These are phyloP conservation scores for Iselma pallidipennis DNA, from an alignment of 2,888 invertebrate species.

Conservation along the genomic window DNA sequence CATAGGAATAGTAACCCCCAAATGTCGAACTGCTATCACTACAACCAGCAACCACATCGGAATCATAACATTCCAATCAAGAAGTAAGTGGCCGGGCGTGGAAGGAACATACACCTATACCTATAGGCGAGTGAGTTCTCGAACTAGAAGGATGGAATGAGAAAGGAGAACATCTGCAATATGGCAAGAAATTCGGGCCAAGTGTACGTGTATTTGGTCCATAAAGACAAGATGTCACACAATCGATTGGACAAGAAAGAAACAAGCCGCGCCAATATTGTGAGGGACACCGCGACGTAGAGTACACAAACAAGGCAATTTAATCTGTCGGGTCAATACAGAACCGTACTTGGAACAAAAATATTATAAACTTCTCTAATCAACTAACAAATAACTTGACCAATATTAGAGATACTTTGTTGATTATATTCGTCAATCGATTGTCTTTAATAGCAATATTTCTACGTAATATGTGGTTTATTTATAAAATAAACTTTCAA, in stretches of 20 bases:
- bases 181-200: conserved; percentile 47
- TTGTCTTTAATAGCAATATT: background rate
- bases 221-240: conserved; percentile 56
- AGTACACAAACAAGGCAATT: conserved; percentile 54
- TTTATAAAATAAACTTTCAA: background rate
- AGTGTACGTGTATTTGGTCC: conserved; percentile 47
- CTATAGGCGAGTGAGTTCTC: background rate
- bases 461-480: background rate
- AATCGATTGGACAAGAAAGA: conserved; percentile 53
- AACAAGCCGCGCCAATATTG: conserved; percentile 50
- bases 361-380: background rate
- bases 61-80: conserved; percentile 40
- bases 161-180: conserved; percentile 39
- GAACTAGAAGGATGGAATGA: conserved; percentile 23
- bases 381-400: background rate
- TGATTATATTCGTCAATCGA: background rate
- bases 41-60: background rate
- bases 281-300: conserved; percentile 47
- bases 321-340: conserved; percentile 42
- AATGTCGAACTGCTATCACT: background rate
- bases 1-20: conserved; percentile 4
- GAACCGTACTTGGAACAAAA: conserved; percentile 23
- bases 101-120: conserved; percentile 18
- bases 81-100: conserved; percentile 30
- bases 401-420: background rate